Evolutionary conservation across 2,113 vertebrate species (phyloP), one percentile per base, ranked within the genome.

Genomic region (Eurystomus gularis): DNA sequence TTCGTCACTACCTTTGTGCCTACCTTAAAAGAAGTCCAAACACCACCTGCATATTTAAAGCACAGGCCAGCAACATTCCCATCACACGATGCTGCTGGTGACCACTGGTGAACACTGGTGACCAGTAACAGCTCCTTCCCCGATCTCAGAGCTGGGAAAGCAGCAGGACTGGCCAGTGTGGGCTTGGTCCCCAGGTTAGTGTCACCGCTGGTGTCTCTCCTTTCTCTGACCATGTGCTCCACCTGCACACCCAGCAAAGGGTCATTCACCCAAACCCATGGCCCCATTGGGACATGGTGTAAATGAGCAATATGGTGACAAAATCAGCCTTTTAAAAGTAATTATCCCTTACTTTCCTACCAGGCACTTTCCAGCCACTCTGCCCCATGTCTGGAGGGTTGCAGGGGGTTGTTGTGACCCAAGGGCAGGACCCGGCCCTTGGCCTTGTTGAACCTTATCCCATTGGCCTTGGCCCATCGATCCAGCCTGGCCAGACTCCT

Each of bases 241-340:
- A 5, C 2, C 21, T 40, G 69, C 29, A 19, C 64, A 33, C 60
- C 51, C 51, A 65, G 62, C 2, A 2, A 31, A 35, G 44, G 12
- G 33, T 42, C 37, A 19, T 46, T 19, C 1, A 0, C 31, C 44
- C 16, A 48, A 26, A 13, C 52, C 17, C 7, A 3, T 11, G 3
- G 35, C 52, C 35, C 52, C 48, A 6, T 4, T 0, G 7, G 24
- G 6, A 33, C 13, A 9, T 1, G 2, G 40, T 21, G 44, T 25
- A 31, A 24, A 6, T 2, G 65, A 54, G 23, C 37, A 31, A 5
- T 3, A 18, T 2, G 8, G 39, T 5, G 15, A 70, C 71, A 52
- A 24, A 58, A 40, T 3, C 7, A 19, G 23, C 44, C 66, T 40
- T 64, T 49, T 4, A 35, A 29, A 51, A 26, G 17, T 2, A 25